Base-by-base conservation (phyloP, 2,888 invertebrate species). In the Macrosiphum euphorbiae region DNA sequence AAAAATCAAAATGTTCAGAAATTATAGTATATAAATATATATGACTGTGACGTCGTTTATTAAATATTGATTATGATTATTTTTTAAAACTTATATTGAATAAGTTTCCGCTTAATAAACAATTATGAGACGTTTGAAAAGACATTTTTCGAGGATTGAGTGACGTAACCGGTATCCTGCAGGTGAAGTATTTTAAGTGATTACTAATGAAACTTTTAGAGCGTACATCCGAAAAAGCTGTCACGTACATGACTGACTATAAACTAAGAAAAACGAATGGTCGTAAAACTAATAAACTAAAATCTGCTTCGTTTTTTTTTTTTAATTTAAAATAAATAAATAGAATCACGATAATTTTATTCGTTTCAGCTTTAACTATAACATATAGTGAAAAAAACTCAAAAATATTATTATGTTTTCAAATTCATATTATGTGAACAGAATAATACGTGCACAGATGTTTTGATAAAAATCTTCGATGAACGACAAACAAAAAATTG, bases 111-210 rank as follows among this genome's bases (percentile, higher is more conserved):
- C 20, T 35, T 78, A 20, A 41, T 26, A 78, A 67, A 67, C n/a
- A n/a, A 78, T 35, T 78, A 78, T 20, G 20, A 35, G 20, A 35
- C 35, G 35, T 78, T 78, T 35, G 35, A 78, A 78, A 78, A 41
- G 8, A 35, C 3, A 35, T 78, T 20, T 78, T 20, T 35, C 1
- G 8, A 78, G 78, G 20, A 20, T 35, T 35, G 78, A 78, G 8
- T 78, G 78, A 20, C 78, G 78, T 78, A 35, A 35, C 78, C 78
- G 78, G 78, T 78, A 78, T 78, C 20, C 35, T 78, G 78, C 35
- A 78, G 35, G 8, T 78, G 78, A 78, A 78, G 35, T 78, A 35
- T 78, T 78, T 78, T 78, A 78, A 78, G 78, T 78, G 78, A 78
- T 78, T 78, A 41, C 78, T 35, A 78, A 78, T 78, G 20, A 78